Evolutionary conservation across 2,888 invertebrate genomes (phyloP).

Genomic region (Agrotis exclamationis): DNA sequence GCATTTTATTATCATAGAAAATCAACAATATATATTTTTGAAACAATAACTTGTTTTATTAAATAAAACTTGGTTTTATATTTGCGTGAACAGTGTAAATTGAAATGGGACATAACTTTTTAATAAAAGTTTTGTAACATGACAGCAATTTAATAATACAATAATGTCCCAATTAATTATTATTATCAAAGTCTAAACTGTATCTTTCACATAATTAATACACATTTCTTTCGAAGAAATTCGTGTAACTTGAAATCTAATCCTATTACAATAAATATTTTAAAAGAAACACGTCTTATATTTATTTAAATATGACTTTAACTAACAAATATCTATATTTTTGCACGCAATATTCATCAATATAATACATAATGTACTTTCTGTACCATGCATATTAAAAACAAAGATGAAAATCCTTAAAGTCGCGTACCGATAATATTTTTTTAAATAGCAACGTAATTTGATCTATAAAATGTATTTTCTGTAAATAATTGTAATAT

Average conservation of each 20-base stretch:
- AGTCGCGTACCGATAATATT: conserved; percentile 49
- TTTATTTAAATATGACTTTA: conserved; percentile 56
- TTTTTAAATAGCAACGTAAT: conserved; percentile 64
- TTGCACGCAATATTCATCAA: conserved; percentile 46
- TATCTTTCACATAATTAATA: conserved; percentile 33
- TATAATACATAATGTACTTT: conserved; percentile 44
- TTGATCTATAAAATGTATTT: conserved; percentile 59
- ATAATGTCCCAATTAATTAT: conserved; percentile 39
- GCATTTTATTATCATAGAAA: conserved; percentile 61
- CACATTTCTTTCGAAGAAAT: conserved; percentile 58
- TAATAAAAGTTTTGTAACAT: conserved; percentile 8
- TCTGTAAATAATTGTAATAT: conserved; percentile 62
- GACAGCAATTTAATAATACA: conserved; percentile 14
- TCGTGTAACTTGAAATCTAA: conserved; percentile 47
- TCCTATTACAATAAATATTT: conserved; percentile 54
- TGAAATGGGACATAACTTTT: conserved; percentile 41
- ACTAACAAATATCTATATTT: conserved; percentile 52
- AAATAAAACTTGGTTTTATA: conserved; percentile 46
- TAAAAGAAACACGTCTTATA: conserved; percentile 57
- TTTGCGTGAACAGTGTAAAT: conserved; percentile 40
- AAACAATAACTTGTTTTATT: conserved; percentile 56
- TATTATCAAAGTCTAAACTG: conserved; percentile 28
- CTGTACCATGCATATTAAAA: conserved; percentile 47
- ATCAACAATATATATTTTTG: conserved; percentile 63
- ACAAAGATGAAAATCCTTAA: conserved; percentile 43